phyloP scores from a whole-genome alignment of 2,113 vertebrate genomes.

The Scomber colias region DNA sequence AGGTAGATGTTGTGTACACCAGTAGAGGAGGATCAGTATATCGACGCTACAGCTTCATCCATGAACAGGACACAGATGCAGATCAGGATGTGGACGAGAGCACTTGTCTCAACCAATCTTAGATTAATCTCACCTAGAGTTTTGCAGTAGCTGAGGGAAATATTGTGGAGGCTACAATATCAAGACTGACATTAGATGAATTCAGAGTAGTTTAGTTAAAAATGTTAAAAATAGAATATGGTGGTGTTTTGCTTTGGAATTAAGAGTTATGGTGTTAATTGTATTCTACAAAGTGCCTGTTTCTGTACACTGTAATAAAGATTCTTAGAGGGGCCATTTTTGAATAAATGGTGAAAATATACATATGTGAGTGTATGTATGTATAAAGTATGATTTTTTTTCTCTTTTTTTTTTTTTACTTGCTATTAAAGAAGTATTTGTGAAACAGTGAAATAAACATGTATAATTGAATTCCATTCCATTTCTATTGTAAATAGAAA shows the following conservation, averaged over 20 bases:
- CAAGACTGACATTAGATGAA: slow-evolving; percentile 3
- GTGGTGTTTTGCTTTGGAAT: neutral
- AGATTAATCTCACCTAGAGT: neutral
- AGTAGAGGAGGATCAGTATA: slow-evolving; percentile 81
- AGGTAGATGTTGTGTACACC: slow-evolving; percentile 87
- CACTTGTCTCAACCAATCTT: slow-evolving; percentile 63
- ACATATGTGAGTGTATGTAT: slow-evolving; percentile 31
- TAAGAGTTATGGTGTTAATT: slow-evolving; percentile 27
- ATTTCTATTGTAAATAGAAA: slow-evolving; percentile 33
- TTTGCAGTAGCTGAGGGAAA: neutral
- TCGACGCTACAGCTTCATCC: slow-evolving; percentile 77
- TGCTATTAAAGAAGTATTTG: slow-evolving; percentile 36
- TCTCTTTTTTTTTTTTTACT: slow-evolving; percentile 7
- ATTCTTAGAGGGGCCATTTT: slow-evolving; percentile 31
- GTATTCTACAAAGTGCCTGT: slow-evolving; percentile 60
- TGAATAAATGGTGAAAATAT: slow-evolving; percentile 14
- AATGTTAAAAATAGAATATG: slow-evolving; percentile 19
- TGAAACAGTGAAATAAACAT: slow-evolving; percentile 21
- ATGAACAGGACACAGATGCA: slow-evolving; percentile 68
- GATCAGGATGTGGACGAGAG: slow-evolving; percentile 70
- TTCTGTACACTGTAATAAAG: slow-evolving; percentile 32
- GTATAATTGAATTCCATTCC: slow-evolving; percentile 18
- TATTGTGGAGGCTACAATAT: slow-evolving; percentile 7
- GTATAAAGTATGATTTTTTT: neutral
- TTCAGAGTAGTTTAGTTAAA: slow-evolving; percentile 23